Evolutionary conservation across 2,797 vertebrate species (phyloP).

Genomic region (Amazonetta brasiliensis): DNA sequence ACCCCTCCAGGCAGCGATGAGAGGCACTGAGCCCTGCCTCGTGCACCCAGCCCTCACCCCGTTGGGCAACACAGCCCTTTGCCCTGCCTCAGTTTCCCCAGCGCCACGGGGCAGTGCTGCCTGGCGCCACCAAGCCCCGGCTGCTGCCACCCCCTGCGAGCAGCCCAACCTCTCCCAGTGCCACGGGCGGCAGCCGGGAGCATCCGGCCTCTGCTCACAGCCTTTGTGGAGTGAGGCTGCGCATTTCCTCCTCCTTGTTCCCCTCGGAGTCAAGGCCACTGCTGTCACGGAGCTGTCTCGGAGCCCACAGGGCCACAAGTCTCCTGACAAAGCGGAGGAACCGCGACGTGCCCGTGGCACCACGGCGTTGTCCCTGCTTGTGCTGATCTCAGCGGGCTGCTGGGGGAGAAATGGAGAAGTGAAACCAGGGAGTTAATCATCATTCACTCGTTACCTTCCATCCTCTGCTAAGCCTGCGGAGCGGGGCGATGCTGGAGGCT

Average conservation of each 20-base stretch:
- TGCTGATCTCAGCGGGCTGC: neutral
- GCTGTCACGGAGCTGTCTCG: neutral
- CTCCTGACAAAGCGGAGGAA: neutral
- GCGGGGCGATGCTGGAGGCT: neutral
- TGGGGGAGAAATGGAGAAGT: neutral
- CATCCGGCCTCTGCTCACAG: neutral
- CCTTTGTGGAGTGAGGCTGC: fast-evolving
- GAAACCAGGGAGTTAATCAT: neutral
- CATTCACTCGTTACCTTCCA: fast-evolving
- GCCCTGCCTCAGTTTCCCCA: neutral
- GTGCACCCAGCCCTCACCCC: neutral
- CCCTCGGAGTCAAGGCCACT: neutral
- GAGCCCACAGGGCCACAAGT: fast-evolving
- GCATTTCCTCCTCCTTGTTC: neutral
- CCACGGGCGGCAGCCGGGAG: neutral
- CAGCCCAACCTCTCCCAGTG: neutral
- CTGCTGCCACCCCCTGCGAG: neutral
- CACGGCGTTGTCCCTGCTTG: neutral
- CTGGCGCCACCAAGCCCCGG: neutral
- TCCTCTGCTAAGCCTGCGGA: neutral
- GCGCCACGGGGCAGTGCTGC: neutral
- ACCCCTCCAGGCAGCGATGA: neutral
- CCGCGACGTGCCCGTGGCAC: fast-evolving
- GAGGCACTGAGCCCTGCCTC: neutral
- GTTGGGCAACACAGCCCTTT: neutral